These are phyloP conservation scores for Osmerus eperlanus DNA, from an alignment of 2,113 vertebrate species.

Conservation along the genomic window DNA sequence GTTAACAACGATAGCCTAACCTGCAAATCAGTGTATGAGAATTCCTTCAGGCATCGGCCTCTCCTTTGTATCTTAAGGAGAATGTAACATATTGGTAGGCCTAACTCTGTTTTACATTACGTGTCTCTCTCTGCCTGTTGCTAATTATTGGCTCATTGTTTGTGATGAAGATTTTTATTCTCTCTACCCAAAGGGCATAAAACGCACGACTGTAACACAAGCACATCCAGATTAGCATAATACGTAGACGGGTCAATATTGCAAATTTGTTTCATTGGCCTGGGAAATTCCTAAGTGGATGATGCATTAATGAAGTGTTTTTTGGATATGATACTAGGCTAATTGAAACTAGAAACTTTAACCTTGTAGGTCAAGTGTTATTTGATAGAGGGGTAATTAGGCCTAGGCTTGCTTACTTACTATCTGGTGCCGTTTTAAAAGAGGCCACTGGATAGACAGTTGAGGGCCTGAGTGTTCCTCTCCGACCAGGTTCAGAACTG, in stretches of 20 bases:
- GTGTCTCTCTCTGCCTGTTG: not conserved
- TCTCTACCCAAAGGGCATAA: slow-evolving; percentile 9
- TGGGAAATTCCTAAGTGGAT: slow-evolving; percentile 14
- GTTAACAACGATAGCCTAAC: too few species aligned
- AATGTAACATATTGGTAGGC: not conserved
- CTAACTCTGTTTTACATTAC: slow-evolving; percentile 5
- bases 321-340: not conserved
- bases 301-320: slow-evolving; percentile 1
- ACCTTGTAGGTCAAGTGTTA: not conserved
- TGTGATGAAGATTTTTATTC: slow-evolving; percentile 17
- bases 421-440: too few species aligned
- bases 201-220: slow-evolving; percentile 5
- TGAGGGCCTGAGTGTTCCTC: not conserved
- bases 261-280: not conserved
- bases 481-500: not conserved
- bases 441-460: too few species aligned
- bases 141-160: slow-evolving; percentile 14
- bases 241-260: slow-evolving; percentile 8
- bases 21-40: too few species aligned
- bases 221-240: slow-evolving; percentile 12
- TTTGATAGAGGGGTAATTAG: not conserved
- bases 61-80: not conserved
- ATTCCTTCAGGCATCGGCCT: not conserved
- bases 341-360: not conserved
- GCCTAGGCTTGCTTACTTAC: too few species aligned